Evolutionary conservation across 2,888 invertebrate species (phyloP), one percentile per base, ranked within the genome.

Genomic region (Cataglyphis albicans): DNA sequence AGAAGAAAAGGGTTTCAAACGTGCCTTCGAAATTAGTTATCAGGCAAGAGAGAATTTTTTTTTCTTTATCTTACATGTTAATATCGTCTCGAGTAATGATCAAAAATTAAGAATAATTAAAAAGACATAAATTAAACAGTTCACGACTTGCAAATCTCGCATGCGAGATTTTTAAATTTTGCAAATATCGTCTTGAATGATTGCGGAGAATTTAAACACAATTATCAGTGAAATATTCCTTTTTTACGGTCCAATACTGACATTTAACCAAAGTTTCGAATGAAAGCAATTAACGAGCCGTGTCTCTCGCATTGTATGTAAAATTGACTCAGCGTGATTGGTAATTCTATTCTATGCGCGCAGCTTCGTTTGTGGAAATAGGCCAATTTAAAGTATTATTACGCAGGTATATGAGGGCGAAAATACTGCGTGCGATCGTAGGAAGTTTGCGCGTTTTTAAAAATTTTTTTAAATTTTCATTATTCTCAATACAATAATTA

Each of bases 401-500:
- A 55, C 76, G 41, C 32, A n/a, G 35, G 41, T 25, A 73, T 74
- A 73, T 81, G 52, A 73, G 80, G 38, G 10, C 38, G 41, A 35
- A 35, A 35, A 9, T 32, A 61, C 15, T 3, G 29, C 32, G 57
- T 44, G 55, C 63, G 74, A 35, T 25, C 35, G 52, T 44, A 48
- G 64, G 57, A 35, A 74, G 81, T 83, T 82, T 52, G 52, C 52
- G 48, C 75, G 83, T 64, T 87, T 84, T 81, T 88, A 83, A 7
- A n/a, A 87, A 83, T 81, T 29, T 29, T 29, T 29, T 29, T 0
- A 29, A 29, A 29, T 59, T 38, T 67, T 35, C 29, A 65, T 61
- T 61, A 35, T 68, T 74, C 68, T 52, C 2, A 44, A 35, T 63
- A 59, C 35, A 64, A 59, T 82, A 88, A 85, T 88, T 84, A 82